A percentile compares a stretch with the other conserved stretches of the same genome.
Conservation (phyloP, 1,140 invertebrate species). For the Dufourea novaeangliae region DNA sequence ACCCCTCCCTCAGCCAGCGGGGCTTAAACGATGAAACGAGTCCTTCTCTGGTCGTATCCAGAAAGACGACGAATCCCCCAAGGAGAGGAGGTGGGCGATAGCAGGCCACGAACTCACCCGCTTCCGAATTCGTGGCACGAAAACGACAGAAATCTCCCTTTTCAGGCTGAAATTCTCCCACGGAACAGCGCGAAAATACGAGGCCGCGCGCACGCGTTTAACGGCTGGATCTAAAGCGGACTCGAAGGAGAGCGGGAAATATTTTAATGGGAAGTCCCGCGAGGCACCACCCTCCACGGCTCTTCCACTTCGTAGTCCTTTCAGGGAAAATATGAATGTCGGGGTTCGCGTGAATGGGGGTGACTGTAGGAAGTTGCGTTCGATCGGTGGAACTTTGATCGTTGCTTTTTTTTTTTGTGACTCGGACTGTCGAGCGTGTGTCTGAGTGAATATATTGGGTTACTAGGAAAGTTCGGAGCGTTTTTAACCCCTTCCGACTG, state of each 20-base stretch:
- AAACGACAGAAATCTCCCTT: neutral
- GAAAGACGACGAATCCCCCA: conserved; percentile 2
- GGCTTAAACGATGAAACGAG: conserved; percentile 42
- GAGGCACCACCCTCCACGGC: neutral
- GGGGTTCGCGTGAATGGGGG: neutral
- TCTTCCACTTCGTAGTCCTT: neutral
- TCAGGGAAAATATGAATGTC: neutral
- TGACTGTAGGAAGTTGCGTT: too few relatives aligned
- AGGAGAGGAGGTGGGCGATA: too few relatives aligned
- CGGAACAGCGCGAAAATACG: conserved; percentile 21
- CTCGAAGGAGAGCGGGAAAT: conserved; percentile 1
- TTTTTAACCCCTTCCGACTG: too few relatives aligned
- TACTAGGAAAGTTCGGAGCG: too few relatives aligned
- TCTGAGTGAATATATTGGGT: too few relatives aligned
- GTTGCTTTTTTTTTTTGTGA: too few relatives aligned
- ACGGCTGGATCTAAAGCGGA: conserved; percentile 22
- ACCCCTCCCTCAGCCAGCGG: neutral
- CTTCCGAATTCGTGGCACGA: conserved; percentile 52
- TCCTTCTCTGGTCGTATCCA: neutral
- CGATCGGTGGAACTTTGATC: too few relatives aligned
- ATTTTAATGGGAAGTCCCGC: conserved; percentile 9
- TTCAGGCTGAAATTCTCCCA: neutral
- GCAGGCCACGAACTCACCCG: conserved; percentile 10
- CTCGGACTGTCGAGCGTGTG: too few relatives aligned
- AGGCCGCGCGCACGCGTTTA: neutral